Base-by-base conservation (phyloP, 2,113 vertebrate species). In the Rhabdomys dilectus region DNA sequence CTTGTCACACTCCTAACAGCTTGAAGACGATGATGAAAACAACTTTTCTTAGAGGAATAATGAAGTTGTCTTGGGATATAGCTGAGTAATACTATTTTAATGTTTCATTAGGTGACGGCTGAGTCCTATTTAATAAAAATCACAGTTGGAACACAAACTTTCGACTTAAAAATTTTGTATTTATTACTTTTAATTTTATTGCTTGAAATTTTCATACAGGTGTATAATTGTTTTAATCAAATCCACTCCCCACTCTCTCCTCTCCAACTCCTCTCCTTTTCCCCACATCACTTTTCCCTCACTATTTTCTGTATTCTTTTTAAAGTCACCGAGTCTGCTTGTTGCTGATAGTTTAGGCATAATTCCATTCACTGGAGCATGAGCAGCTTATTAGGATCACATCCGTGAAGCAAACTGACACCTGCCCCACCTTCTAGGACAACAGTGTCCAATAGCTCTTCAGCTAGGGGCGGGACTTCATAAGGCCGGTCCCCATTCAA, bases 81-180 rank as follows among this genome's bases (percentile, higher is more conserved):
- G 42, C 22, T 93, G 70, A 56, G 77, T 89, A 68, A 21, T 93
- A 86, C 58, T 31, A 93, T 96, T 93, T 66, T 90, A 86, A 60
- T 80, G 21, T n/a, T 62, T 95, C n/a, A 39, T 85, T 72, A 26
- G 7, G 13, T 81, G 87, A 89, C 42, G 21, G 17, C 48, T 84
- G 89, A 64, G 76, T 96, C 21, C 70, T 42, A 82, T 82, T 91
- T 78, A 91, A 88, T 85, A 91, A 91, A 92, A 72, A 11, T 66
- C 68, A 70, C 3, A 70, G n/a, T n/a, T 88, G 75, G 24, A 72
- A 66, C 5, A 17, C 26, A 70, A 81, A 51, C 48, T 82, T 42
- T 70, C 26, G 24, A 4, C 42, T 92, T 93, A 22, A 13, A 36
- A 51, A 42, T 16, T 17, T 84, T 62, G 22, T n/a, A 39, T 39